phyloP scores from a whole-genome alignment of 2,113 vertebrate species.

The Mesembrinibis cayennensis region DNA sequence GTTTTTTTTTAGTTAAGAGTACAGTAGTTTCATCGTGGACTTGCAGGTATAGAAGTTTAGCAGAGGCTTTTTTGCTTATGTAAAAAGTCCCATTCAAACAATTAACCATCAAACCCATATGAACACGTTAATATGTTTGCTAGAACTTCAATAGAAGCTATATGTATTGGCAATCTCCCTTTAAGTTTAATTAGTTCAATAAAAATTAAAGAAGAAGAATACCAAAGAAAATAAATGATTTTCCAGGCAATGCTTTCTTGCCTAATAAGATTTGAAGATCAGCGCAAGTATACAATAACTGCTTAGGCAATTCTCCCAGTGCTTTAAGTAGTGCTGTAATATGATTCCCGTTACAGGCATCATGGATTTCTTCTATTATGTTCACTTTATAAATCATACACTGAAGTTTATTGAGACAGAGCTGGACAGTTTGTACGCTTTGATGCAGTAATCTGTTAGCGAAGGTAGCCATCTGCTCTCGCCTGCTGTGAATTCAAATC shows the following conservation, averaged over 20 bases:
- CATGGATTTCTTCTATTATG: neutral
- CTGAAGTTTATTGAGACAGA: slow-evolving; percentile 41
- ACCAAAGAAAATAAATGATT: slow-evolving; percentile 54
- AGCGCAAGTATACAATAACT: slow-evolving; percentile 29
- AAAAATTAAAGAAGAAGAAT: slow-evolving; percentile 69
- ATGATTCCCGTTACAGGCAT: neutral
- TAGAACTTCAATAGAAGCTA: slow-evolving; percentile 46
- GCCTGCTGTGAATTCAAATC: slow-evolving; percentile 39
- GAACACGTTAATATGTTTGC: slow-evolving; percentile 24
- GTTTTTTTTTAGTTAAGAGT: neutral
- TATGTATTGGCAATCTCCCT: slow-evolving; percentile 59
- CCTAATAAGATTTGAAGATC: slow-evolving; percentile 69
- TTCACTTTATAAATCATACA: slow-evolving; percentile 40
- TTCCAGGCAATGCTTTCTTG: slow-evolving; percentile 60
- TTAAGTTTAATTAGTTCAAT: slow-evolving; percentile 70
- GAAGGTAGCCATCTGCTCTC: slow-evolving; percentile 46
- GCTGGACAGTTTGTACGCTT: neutral
- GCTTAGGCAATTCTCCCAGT: slow-evolving; percentile 24
- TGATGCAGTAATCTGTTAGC: slow-evolving; percentile 43
- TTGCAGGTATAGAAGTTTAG: neutral
- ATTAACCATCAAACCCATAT: slow-evolving; percentile 44
- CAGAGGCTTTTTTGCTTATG: neutral
- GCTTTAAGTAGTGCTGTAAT: neutral
- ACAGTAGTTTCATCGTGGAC: slow-evolving; percentile 2
- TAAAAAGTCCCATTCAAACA: slow-evolving; percentile 43